Conservation (phyloP, 2,113 vertebrate genomes). For the Chloropsis cyanopogon region DNA sequence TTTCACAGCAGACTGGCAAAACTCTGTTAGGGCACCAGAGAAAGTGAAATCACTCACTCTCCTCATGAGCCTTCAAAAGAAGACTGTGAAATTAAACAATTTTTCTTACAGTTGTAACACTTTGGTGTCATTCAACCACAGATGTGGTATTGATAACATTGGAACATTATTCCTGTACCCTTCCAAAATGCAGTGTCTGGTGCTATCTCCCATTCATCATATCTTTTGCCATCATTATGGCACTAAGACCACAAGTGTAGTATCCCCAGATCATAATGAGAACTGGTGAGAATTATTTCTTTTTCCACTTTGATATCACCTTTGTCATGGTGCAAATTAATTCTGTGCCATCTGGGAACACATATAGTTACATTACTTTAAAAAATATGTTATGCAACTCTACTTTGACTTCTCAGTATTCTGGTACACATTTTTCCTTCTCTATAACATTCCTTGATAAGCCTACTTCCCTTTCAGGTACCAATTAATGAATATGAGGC, state of each 20-base stretch:
- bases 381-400: not conserved
- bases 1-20: not conserved
- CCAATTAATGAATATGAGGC: conserved; percentile 31
- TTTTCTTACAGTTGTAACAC: not conserved
- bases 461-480: not conserved
- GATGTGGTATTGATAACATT: not conserved
- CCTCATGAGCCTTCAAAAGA: not conserved
- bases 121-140: not conserved
- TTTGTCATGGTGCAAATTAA: conserved; percentile 13
- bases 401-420: not conserved
- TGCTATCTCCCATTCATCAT: not conserved
- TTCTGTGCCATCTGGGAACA: not conserved
- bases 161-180: not conserved
- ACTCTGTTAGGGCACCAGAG: not conserved
- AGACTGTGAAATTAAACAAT: not conserved
- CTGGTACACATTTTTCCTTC: not conserved
- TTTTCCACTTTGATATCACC: conserved; percentile 24
- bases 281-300: conserved; percentile 22
- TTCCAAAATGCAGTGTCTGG: not conserved
- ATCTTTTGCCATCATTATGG: not conserved
- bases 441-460: not conserved
- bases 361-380: not conserved
- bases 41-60: not conserved
- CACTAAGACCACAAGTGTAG: not conserved
- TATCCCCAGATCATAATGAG: not conserved